Evolutionary conservation across 1,140 invertebrate species (phyloP).

Genomic region (Zelostemma sp.): DNA sequence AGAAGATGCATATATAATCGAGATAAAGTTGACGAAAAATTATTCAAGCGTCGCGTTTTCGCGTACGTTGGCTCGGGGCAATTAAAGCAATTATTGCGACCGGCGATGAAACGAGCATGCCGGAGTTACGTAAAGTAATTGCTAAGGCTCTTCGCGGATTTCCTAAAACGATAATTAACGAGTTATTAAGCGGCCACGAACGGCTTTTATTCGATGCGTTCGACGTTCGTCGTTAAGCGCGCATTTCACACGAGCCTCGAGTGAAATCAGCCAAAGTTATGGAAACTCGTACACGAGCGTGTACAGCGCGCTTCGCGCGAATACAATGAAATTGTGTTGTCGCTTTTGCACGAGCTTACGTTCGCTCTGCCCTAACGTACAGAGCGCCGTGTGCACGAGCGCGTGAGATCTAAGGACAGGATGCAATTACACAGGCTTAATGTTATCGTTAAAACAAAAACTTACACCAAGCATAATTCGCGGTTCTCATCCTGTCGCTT

Average conservation of each 20-base stretch:
- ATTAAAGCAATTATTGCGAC: constrained; percentile 69
- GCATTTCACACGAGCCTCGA: constrained; percentile 31
- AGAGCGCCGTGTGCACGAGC: constrained; percentile 42
- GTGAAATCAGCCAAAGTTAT: constrained; percentile 38
- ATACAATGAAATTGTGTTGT: constrained; percentile 37
- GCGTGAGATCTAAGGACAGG: constrained; percentile 56
- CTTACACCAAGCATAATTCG: constrained; percentile 51
- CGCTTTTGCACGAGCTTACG: constrained; percentile 38
- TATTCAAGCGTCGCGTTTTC: too few species aligned
- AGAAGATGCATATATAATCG: not conserved
- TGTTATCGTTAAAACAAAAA: constrained; percentile 63
- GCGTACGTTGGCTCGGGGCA: constrained; percentile 37
- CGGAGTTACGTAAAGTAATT: constrained; percentile 68
- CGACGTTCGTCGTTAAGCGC: constrained; percentile 46
- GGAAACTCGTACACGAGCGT: constrained; percentile 11
- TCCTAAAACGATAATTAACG: constrained; percentile 72
- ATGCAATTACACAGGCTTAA: constrained; percentile 64
- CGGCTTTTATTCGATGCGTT: constrained; percentile 41
- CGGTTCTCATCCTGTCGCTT: constrained; percentile 54
- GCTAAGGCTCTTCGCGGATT: constrained; percentile 61
- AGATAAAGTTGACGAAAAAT: too few species aligned
- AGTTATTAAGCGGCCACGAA: constrained; percentile 67
- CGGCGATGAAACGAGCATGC: constrained; percentile 61
- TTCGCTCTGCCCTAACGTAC: constrained; percentile 33
- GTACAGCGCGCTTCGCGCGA: constrained; percentile 10